These are phyloP conservation scores for Naja naja DNA, from an alignment of 2,113 vertebrate genomes.

Conservation along the genomic window DNA sequence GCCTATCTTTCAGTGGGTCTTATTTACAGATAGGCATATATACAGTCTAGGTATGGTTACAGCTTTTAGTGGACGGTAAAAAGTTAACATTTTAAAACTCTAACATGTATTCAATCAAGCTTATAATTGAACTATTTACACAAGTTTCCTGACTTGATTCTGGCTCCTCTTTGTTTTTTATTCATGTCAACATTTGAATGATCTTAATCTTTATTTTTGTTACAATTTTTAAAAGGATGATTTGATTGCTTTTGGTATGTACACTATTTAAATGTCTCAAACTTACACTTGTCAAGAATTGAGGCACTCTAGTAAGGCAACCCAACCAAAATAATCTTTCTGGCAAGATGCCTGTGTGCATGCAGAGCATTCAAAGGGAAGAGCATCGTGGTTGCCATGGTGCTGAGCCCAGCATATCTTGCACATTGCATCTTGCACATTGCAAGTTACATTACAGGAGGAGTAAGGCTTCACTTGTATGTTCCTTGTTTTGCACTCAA, in stretches of 20 bases:
- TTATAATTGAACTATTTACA: neutral
- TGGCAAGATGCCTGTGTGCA: neutral
- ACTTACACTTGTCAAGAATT: neutral
- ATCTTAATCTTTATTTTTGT: neutral
- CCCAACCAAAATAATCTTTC: neutral
- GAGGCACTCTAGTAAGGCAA: neutral
- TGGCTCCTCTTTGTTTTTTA: neutral
- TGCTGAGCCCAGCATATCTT: neutral
- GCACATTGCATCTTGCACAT: neutral
- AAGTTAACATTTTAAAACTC: neutral
- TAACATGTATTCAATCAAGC: neutral
- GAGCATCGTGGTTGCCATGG: neutral
- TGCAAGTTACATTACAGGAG: neutral
- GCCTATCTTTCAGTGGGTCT: neutral
- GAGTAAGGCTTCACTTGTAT: neutral
- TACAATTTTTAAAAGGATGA: neutral
- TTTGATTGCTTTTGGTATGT: neutral
- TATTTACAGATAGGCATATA: neutral
- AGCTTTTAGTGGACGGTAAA: neutral
- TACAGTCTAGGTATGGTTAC: neutral
- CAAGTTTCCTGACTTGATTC: neutral
- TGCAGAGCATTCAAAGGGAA: neutral
- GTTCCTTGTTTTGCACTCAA: neutral
- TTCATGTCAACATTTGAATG: neutral
- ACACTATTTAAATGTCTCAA: neutral